phyloP scores from a whole-genome alignment of 2,113 vertebrate species.

The Rhegmatorhina hoffmannsi region DNA sequence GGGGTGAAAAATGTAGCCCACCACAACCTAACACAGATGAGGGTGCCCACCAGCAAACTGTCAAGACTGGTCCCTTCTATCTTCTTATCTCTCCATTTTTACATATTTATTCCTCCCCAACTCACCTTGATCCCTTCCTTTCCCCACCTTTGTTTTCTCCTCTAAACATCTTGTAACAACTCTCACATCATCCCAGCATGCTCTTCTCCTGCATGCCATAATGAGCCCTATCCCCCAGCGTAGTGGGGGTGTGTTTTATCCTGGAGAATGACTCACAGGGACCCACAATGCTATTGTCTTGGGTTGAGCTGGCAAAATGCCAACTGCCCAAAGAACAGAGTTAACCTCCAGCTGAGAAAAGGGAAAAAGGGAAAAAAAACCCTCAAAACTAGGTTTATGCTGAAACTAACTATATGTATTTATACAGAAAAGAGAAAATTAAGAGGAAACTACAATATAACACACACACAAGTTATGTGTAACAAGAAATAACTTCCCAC shows the following conservation, averaged over 20 bases:
- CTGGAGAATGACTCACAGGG: fast-evolving
- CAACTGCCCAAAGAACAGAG: no score
- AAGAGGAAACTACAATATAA: no score
- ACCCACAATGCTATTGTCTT: neutral
- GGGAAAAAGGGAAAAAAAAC: no score
- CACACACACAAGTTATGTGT: no score
- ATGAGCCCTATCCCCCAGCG: no score
- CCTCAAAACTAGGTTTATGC: no score
- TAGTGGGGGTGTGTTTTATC: neutral
- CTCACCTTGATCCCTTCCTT: neutral
- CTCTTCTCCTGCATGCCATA: neutral
- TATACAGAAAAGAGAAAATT: no score
- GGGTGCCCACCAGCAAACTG: neutral
- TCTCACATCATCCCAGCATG: neutral
- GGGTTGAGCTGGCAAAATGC: no score
- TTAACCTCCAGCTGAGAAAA: no score
- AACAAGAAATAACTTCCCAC: no score
- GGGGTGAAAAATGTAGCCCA: neutral
- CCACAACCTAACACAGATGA: neutral
- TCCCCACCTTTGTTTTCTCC: neutral
- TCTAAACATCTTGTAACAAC: neutral
- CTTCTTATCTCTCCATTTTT: neutral
- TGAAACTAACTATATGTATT: no score
- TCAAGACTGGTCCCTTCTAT: neutral
- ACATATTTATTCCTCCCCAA: neutral